phyloP scores from a whole-genome alignment of 2,888 invertebrate species.

The Hemithea aestivaria region DNA sequence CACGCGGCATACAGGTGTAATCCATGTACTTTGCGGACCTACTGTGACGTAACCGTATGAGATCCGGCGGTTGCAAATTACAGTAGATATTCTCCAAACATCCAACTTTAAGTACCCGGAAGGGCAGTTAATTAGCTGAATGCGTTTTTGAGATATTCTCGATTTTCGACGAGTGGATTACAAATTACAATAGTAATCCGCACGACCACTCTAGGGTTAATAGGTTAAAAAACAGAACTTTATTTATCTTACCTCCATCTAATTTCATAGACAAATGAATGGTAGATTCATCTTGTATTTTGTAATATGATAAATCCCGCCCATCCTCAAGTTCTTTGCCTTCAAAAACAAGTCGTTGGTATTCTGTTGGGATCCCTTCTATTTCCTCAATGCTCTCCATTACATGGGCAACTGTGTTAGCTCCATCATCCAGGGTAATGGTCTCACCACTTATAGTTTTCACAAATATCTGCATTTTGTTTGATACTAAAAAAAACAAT shows the following conservation, averaged over 20 bases:
- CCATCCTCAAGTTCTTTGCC: conserved; percentile 14
- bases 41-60: no score
- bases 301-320: conserved; percentile 7
- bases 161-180: no score
- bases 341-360: conserved; percentile 15
- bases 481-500: background rate
- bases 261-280: conserved; percentile 14
- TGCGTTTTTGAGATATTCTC: no score
- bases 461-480: conserved; percentile 18
- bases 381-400: conserved; percentile 11
- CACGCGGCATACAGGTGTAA: no score
- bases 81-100: no score
- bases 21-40: no score
- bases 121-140: no score
- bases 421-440: conserved; percentile 7
- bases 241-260: conserved; percentile 6
- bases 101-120: no score
- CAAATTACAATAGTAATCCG: no score
- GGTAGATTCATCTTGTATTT: conserved; percentile 12
- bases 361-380: conserved; percentile 15
- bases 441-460: conserved; percentile 12
- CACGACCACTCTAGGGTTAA: no score
- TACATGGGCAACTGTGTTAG: conserved; percentile 7
- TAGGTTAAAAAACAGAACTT: no score
- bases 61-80: no score